phyloP scores from a whole-genome alignment of 2,113 vertebrate genomes.

The Takifugu bimaculatus region DNA sequence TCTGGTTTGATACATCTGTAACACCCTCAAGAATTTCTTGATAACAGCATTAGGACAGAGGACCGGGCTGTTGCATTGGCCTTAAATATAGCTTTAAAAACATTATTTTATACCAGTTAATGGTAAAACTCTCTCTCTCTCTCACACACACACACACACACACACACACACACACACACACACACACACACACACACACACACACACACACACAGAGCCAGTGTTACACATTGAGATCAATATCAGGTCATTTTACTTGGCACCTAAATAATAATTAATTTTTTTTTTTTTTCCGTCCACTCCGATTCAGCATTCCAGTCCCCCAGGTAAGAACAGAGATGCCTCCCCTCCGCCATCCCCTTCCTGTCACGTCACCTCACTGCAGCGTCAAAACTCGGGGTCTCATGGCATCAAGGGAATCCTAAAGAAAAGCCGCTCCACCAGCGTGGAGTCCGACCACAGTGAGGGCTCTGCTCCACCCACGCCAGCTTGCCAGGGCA shows the following conservation, averaged over 20 bases:
- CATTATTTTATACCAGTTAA: too few species aligned
- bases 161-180: too few species aligned
- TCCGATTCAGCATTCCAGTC: constrained; percentile 24
- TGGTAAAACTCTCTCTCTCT: too few species aligned
- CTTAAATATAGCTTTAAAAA: too few species aligned
- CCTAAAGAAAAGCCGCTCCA: constrained; percentile 75
- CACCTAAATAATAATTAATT: background rate
- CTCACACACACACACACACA: too few species aligned
- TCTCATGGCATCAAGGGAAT: constrained; percentile 70
- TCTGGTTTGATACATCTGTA: too few species aligned
- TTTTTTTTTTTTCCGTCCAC: background rate
- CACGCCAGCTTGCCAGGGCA: constrained; percentile 34
- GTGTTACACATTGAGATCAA: too few species aligned
- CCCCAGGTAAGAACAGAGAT: constrained; percentile 24
- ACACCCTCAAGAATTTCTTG: too few species aligned
- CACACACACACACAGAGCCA: too few species aligned
- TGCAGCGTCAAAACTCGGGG: constrained; percentile 69
- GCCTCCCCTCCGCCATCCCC: constrained; percentile 41
- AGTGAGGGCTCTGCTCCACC: constrained; percentile 37
- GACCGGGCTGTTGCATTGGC: too few species aligned
- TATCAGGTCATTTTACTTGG: constrained; percentile 1
- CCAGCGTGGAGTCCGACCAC: constrained; percentile 67
- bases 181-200: too few species aligned
- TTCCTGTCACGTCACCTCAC: constrained; percentile 17
- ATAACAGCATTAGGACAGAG: too few species aligned